Evolutionary conservation across 1,140 invertebrate genomes (phyloP), one percentile per base, ranked within the genome.

Genomic region (Meloidogyne floridensis): DNA sequence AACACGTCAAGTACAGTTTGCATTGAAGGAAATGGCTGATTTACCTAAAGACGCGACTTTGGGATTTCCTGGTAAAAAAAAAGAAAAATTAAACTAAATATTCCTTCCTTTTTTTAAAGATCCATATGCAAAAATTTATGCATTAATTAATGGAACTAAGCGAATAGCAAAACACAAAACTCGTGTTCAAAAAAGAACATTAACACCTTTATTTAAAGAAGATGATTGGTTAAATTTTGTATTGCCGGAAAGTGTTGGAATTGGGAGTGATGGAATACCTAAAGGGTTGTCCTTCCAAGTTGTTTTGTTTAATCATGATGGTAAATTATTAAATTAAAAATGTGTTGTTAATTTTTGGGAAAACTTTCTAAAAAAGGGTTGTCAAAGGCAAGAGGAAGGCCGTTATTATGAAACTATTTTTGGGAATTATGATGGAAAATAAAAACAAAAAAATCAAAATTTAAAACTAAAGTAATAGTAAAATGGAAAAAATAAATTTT

Each of bases 101-200:
- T 42, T 59, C 53, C 70, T 4, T 20, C 15, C 8, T 15, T 69
- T 13, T 13, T 87, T 87, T 91, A 75, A 91, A 91, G 97, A 93
- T 91, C 93, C 93, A 3, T 93, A 93, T 86, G 96, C 98, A 4
- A 99, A 99, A 91, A 96, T 99, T 88, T 98, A 98, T 91, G 92
- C 99, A 84, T 92, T 98, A 8, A 96, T 95, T 91, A 97, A 98
- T 91, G 95, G 95, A n/a, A 96, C 98, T 42, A 79, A 82, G 90
- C 93, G 96, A 81, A 95, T 99, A 84, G 95, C 95, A 70, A 99
- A 98, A 92, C 98, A 98, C 93, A 98, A 98, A 92, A 99, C 97
- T 0, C 96, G 98, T 89, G 96, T 98, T 43, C 98, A 98, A 92
- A 98, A 98, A 90, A 93, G 96, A 54, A 98, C 97, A 3, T 92